These are phyloP conservation scores for Notamacropus eugenii DNA, from an alignment of 2,797 vertebrate species.

Conservation along the genomic window DNA sequence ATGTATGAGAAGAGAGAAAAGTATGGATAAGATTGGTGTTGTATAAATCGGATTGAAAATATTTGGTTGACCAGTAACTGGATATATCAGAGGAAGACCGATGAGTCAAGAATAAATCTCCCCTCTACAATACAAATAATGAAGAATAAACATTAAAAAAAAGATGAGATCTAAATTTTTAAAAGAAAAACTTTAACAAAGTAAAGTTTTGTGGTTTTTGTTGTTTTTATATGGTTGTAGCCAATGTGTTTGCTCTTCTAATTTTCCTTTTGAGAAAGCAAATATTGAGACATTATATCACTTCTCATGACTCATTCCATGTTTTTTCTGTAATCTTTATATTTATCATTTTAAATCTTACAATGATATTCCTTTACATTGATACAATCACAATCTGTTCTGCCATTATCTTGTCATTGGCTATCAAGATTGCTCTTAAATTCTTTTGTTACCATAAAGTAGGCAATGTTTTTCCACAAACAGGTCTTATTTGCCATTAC, in stretches of 20 bases:
- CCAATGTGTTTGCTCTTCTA: background rate
- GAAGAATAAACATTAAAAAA: background rate
- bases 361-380: background rate
- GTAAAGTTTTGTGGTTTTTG: background rate
- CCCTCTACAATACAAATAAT: background rate
- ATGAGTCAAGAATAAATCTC: background rate
- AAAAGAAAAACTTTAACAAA: background rate
- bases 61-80: background rate
- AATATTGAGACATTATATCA: background rate
- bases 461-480: background rate
- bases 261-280: background rate
- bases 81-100: background rate
- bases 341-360: background rate
- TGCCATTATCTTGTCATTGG: background rate
- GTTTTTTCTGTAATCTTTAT: background rate
- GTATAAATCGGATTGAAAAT: background rate
- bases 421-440: background rate
- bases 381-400: background rate
- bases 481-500: background rate
- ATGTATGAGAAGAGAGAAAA: background rate
- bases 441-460: background rate
- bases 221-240: background rate
- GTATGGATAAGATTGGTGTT: background rate
- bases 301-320: background rate
- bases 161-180: background rate